Conservation (phyloP, 1,140 invertebrate genomes). For the Liolophura sinensis region DNA sequence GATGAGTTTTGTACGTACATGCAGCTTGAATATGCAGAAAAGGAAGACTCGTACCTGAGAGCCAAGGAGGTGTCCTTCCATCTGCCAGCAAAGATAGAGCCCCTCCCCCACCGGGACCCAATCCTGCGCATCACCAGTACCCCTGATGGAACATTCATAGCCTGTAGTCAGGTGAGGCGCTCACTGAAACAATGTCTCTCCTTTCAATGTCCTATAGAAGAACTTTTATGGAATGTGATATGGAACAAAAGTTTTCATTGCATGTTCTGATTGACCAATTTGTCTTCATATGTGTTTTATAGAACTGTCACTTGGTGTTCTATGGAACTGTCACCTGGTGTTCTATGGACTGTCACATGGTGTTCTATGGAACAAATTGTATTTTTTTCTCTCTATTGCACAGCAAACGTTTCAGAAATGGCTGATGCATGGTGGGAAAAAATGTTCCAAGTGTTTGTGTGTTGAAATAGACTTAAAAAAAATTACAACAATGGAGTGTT, state of each 20-base stretch:
- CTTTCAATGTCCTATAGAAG: not conserved
- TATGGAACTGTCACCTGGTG: no score
- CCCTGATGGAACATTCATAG: slow-evolving; percentile 52
- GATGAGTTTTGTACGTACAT: slow-evolving; percentile 61
- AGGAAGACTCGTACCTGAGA: slow-evolving; percentile 55
- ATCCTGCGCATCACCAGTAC: slow-evolving; percentile 51
- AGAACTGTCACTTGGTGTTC: no score
- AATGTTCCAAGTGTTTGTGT: no score
- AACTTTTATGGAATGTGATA: slow-evolving; percentile 5
- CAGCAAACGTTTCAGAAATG: no score
- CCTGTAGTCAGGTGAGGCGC: slow-evolving; percentile 47
- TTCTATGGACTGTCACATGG: no score
- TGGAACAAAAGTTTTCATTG: not conserved
- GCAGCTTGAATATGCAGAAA: slow-evolving; percentile 58
- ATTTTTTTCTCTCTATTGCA: no score
- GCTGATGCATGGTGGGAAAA: no score
- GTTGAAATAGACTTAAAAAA: no score
- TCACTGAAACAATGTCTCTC: not conserved
- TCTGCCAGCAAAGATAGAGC: slow-evolving; percentile 53
- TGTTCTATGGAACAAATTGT: no score
- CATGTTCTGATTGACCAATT: no score
- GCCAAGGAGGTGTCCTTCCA: slow-evolving; percentile 54
- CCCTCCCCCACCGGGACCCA: slow-evolving; percentile 51
- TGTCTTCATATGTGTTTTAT: no score
- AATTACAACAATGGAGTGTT: no score